Evolutionary conservation across 2,797 vertebrate species (phyloP), one percentile per base, ranked within the genome.

Genomic region (Dicrostonyx torquatus): DNA sequence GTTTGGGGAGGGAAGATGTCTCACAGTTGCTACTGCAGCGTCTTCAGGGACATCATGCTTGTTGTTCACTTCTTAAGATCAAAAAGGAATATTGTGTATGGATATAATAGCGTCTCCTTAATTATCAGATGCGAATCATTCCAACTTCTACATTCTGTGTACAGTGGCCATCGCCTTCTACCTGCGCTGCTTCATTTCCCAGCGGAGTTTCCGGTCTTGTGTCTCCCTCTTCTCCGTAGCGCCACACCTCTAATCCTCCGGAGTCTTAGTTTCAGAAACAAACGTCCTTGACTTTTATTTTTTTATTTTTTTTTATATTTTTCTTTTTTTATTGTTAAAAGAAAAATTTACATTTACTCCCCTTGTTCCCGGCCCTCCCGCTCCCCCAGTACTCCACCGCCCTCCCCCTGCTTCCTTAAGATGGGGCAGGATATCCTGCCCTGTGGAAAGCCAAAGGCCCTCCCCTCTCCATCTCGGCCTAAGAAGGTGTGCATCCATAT

Each of bases 41-140:
- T 83, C 92, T 96, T 86, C 58, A 83, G 83, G 40, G 66, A 60
- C 72, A 64, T 76, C 75, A 76, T 68, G n/a, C 18, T 24, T 77
- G 45, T 77, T 91, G 90, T 72, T 90, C 80, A 64, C 18, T 55
- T 55, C 89, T 91, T 93, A n/a, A 50, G 82, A 90, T 78, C 40
- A 79, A 48, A 85, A 76, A 43, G 29, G 70, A 55, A 53, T 92
- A 60, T 86, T 94, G 91, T 83, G 34, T 37, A 29, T 31, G 29
- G 2, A 92, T 26, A 55, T 79, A n/a, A 93, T 50, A 75, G 4
- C 37, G 77, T 43, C 26, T 91, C 40, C 43, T 90, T 24, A 18
- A 18, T 58, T 37, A 45, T 48, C 68, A 68, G 40, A 80, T 58
- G 31, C 4, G 87, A 78, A 58, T 26, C 53, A 31, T 18, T 50